Evolutionary conservation across 2,113 vertebrate genomes (phyloP), one percentile per base, ranked within the genome.

Genomic region (Clarias macrocephalus): DNA sequence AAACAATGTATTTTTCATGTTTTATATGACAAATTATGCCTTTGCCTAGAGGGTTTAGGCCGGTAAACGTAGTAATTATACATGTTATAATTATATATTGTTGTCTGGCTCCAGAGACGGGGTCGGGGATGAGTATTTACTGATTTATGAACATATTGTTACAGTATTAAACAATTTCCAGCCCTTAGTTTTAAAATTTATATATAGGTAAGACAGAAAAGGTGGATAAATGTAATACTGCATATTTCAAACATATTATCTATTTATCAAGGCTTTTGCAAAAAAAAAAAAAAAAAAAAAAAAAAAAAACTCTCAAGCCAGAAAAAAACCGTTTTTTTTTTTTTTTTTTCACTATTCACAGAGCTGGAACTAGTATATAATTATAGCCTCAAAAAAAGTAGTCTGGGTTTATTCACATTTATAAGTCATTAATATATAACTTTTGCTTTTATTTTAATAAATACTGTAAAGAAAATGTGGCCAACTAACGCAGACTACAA

Each of bases 1-100:
- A 54, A 57, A 21, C 42, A 28, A 89, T 80, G 89, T 75, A 86
- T 90, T 90, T 86, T 88, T 88, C 84, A 90, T 90, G 70, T 80
- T 90, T 90, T 85, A 54, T 37, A 33, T 59, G 30, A 80, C 79
- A 80, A 62, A 80, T 80, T 37, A 60, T 62, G 57, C 79, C 57
- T 80, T 80, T 4, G 57, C 28, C 79, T 80, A 21, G 18, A 80
- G 79, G 57, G 56, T 80, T 62, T 60, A 60, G 30, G 79, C 56
- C 79, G 12, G 37, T 60, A 80, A 56, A 25, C 1, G 30, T 10
- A 48, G 23, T 37, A 62, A 80, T 80, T 80, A 77, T 25, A 59
- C 79, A 72, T 85, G 82, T n/a, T n/a, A n/a, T n/a, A n/a, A n/a
- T n/a, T n/a, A n/a, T n/a, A n/a, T n/a, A 82, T 70, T 56, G n/a